Percentiles rank a stretch among this genome's conserved stretches.
Conservation (phyloP, 1,140 invertebrate species). For the Lutraria rhynchaena region DNA sequence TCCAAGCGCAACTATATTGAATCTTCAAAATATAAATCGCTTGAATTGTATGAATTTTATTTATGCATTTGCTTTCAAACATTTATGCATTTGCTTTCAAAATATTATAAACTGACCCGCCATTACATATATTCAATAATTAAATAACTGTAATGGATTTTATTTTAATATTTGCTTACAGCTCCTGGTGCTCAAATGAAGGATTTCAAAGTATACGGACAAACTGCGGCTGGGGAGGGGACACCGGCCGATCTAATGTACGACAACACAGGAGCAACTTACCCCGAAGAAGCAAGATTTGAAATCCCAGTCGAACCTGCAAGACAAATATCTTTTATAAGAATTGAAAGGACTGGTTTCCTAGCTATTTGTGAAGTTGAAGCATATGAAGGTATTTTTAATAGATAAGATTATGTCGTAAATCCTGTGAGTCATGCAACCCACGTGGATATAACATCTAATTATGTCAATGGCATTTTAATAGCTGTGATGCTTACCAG, state of each 20-base stretch:
- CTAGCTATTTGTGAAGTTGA: constrained; percentile 34
- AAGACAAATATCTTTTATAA: constrained; percentile 21
- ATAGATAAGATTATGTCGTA: no score
- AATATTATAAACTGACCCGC: background rate
- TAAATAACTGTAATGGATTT: background rate
- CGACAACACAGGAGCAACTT: background rate
- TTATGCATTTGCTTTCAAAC: background rate
- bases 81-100: background rate
- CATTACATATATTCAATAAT: background rate
- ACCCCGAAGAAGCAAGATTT: constrained; percentile 1
- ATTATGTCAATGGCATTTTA: no score
- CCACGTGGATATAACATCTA: no score
- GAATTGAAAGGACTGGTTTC: constrained; percentile 17
- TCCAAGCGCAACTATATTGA: no score
- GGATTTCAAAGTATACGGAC: constrained; percentile 1
- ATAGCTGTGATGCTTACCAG: no score
- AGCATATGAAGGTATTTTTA: constrained; percentile 36
- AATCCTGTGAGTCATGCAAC: no score
- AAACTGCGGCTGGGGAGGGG: background rate
- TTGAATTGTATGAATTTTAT: background rate
- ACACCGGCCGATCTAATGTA: background rate
- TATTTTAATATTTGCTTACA: background rate
- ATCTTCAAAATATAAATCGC: no score
- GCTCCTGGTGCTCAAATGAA: background rate
- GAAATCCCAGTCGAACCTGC: constrained; percentile 17